Conservation (phyloP, 2,113 vertebrate genomes). For the Mixornis gularis region DNA sequence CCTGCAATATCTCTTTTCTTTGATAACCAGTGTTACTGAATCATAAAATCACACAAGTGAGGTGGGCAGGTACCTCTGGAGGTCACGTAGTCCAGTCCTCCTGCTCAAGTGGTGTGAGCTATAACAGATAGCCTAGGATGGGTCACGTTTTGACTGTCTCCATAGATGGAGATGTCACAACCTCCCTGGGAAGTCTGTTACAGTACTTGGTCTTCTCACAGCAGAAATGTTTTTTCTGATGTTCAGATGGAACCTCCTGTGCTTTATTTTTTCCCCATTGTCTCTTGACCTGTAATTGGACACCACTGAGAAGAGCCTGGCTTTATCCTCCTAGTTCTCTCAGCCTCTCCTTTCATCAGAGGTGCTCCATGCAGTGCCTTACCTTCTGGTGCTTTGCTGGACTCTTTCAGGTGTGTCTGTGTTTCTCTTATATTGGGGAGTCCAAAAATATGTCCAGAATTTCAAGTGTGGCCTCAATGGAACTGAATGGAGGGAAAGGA, state of each 20-base stretch:
- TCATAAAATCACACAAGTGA: not conserved
- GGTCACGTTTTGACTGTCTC: not conserved
- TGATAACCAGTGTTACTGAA: not conserved
- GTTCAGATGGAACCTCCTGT: not conserved
- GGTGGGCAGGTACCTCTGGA: not conserved
- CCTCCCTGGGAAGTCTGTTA: not conserved
- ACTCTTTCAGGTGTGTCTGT: not conserved
- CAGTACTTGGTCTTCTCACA: not conserved
- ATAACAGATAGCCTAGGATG: not conserved
- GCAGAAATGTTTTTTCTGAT: not conserved
- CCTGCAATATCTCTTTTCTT: not conserved
- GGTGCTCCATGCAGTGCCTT: not conserved
- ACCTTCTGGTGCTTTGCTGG: not conserved
- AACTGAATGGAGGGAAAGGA: not conserved
- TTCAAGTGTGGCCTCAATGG: not conserved
- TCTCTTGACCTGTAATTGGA: not conserved
- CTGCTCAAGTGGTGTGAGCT: not conserved
- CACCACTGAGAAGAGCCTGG: not conserved
- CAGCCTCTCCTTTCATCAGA: not conserved
- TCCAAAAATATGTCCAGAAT: not conserved
- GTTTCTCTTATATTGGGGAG: not conserved
- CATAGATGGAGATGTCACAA: not conserved
- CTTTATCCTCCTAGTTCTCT: not conserved
- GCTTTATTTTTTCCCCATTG: not conserved
- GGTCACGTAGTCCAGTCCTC: not conserved